Conservation (phyloP, 2,888 invertebrate species). For the Barypeithes pellucidus region DNA sequence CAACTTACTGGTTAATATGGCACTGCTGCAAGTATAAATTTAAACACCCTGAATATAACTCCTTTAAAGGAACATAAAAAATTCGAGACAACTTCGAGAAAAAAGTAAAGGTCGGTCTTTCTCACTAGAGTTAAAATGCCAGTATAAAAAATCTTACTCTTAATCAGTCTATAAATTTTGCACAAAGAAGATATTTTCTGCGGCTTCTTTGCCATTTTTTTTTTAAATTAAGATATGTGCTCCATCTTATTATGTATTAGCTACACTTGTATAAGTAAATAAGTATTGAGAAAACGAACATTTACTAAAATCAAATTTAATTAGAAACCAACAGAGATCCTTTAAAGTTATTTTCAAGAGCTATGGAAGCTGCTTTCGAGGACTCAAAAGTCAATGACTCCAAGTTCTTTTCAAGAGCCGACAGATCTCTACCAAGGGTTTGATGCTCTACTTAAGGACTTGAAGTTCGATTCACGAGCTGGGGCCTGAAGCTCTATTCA, state of each 20-base stretch:
- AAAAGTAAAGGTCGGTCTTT: conserved; percentile 2
- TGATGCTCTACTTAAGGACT: no score
- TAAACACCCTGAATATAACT: neutral
- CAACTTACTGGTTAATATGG: neutral
- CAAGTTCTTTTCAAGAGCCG: no score
- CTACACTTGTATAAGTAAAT: neutral
- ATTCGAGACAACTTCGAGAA: neutral
- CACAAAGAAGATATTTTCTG: neutral
- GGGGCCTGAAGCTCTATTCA: no score
- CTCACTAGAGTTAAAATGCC: neutral
- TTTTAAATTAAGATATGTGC: neutral
- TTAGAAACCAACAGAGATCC: no score
- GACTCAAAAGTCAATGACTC: no score
- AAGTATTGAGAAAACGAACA: no score
- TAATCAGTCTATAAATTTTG: conserved; percentile 43
- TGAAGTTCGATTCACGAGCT: no score
- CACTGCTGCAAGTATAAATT: neutral
- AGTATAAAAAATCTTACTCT: conserved; percentile 37
- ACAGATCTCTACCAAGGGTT: no score
- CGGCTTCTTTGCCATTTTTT: neutral
- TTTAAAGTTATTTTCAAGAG: no score
- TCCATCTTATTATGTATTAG: neutral
- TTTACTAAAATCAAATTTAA: no score
- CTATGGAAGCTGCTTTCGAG: no score
- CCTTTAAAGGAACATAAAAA: neutral